Evolutionary conservation across 2,113 vertebrate species (phyloP).

Genomic region (Rhipidura dahli): DNA sequence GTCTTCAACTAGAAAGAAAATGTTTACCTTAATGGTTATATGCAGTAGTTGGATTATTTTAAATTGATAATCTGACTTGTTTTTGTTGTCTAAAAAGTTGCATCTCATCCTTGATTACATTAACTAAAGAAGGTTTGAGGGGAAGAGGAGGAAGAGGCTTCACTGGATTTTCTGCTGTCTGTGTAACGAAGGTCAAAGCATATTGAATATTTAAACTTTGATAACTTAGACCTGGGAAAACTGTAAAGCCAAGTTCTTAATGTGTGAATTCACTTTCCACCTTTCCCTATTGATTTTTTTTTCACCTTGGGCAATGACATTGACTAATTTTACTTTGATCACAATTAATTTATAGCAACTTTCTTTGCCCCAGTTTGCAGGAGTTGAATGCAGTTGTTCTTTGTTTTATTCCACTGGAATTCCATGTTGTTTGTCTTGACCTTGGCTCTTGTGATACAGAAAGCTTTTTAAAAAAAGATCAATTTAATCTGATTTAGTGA

Average conservation of each 20-base stretch:
- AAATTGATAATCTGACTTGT: not conserved
- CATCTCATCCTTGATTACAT: not conserved
- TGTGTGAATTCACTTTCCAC: not conserved
- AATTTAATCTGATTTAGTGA: constrained; percentile 26
- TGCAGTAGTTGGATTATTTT: not conserved
- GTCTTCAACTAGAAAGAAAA: not conserved
- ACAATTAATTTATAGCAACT: not conserved
- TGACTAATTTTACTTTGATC: not conserved
- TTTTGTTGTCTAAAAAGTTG: not conserved
- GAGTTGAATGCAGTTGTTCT: not conserved
- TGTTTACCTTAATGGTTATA: not conserved
- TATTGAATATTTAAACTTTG: not conserved
- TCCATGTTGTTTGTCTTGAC: constrained; percentile 16
- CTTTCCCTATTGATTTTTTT: not conserved
- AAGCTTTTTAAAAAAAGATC: not conserved
- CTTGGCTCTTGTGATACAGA: not conserved
- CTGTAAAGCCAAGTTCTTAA: not conserved
- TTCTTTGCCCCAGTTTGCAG: not conserved
- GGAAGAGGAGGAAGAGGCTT: not conserved
- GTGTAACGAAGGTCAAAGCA: not conserved
- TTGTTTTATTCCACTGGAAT: not conserved
- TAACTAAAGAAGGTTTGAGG: not conserved
- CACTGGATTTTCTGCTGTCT: not conserved
- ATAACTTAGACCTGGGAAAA: not conserved
- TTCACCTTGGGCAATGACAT: not conserved